phyloP scores from a whole-genome alignment of 2,797 vertebrate genomes.

The Cryptoprocta ferox region DNA sequence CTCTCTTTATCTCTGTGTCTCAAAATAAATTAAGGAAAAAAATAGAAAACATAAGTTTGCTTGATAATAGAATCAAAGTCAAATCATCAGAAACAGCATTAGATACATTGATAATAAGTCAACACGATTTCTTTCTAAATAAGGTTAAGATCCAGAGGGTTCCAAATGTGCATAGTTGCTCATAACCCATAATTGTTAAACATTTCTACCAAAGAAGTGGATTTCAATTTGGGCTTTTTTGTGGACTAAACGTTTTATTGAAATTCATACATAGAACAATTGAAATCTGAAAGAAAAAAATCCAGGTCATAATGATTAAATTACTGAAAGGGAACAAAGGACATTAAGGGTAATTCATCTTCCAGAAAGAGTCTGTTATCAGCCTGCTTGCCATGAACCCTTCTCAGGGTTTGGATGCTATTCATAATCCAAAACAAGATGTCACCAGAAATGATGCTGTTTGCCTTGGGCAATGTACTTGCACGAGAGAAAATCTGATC shows the following conservation, averaged over 20 bases:
- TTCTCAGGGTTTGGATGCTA: background rate
- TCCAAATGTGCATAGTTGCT: background rate
- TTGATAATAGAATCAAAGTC: background rate
- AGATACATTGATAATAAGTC: background rate
- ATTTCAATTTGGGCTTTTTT: background rate
- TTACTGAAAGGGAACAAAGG: background rate
- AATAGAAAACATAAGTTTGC: background rate
- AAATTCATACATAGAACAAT: background rate
- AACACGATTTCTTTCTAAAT: background rate
- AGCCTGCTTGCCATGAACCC: background rate
- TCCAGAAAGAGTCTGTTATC: background rate
- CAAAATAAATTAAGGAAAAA: too few relatives aligned
- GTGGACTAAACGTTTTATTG: background rate
- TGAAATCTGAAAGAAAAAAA: background rate
- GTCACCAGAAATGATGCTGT: background rate
- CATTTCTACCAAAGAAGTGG: background rate
- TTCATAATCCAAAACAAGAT: constrained; percentile 53
- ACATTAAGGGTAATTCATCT: background rate
- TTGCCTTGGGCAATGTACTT: constrained; percentile 45
- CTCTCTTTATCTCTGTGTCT: too few relatives aligned
- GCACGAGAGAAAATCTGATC: constrained; percentile 8
- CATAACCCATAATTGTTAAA: constrained; percentile 16
- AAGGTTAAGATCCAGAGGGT: background rate
- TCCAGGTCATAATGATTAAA: background rate
- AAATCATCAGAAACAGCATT: background rate